These are phyloP conservation scores for Crossocerus cetratus DNA, from an alignment of 2,888 invertebrate genomes.

Conservation along the genomic window DNA sequence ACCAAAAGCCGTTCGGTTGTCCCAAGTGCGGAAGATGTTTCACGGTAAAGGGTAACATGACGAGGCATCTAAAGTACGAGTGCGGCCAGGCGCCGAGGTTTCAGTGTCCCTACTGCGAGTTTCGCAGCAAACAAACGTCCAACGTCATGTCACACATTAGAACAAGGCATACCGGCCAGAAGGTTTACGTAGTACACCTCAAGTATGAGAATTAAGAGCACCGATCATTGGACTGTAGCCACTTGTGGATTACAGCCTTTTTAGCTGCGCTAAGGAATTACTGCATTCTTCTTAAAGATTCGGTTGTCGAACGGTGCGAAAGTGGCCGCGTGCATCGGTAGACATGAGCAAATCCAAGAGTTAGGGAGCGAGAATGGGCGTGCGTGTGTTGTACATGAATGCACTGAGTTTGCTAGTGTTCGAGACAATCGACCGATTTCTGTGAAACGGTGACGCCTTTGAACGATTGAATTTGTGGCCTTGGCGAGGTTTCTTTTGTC, in stretches of 20 bases:
- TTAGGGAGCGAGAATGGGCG: background rate
- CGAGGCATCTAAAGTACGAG: slow-evolving; percentile 72
- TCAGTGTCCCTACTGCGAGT: slow-evolving; percentile 73
- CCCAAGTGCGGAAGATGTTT: slow-evolving; percentile 72
- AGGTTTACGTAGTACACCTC: slow-evolving; percentile 58
- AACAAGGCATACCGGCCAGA: slow-evolving; percentile 61
- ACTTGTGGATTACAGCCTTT: background rate
- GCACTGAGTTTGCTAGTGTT: slow-evolving; percentile 6
- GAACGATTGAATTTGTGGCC: slow-evolving; percentile 19
- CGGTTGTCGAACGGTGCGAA: background rate
- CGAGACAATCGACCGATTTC: slow-evolving; percentile 38
- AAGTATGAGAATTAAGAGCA: slow-evolving; percentile 42
- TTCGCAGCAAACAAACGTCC: slow-evolving; percentile 71
- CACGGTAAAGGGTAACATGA: slow-evolving; percentile 71
- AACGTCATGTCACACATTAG: slow-evolving; percentile 72
- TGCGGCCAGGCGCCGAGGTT: slow-evolving; percentile 72
- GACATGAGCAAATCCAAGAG: background rate
- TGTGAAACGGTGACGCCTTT: slow-evolving; percentile 25
- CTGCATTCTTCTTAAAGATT: slow-evolving; percentile 1
- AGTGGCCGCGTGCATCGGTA: background rate
- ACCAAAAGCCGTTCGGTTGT: slow-evolving; percentile 68
- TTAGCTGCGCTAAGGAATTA: background rate
- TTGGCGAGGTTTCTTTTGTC: slow-evolving; percentile 12
- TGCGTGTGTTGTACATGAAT: background rate
- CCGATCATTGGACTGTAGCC: background rate